A percentile compares a stretch with the other conserved stretches of the same genome.
These are phyloP conservation scores for Xylocopa sonorina DNA, from an alignment of 1,140 invertebrate species.

Conservation along the genomic window DNA sequence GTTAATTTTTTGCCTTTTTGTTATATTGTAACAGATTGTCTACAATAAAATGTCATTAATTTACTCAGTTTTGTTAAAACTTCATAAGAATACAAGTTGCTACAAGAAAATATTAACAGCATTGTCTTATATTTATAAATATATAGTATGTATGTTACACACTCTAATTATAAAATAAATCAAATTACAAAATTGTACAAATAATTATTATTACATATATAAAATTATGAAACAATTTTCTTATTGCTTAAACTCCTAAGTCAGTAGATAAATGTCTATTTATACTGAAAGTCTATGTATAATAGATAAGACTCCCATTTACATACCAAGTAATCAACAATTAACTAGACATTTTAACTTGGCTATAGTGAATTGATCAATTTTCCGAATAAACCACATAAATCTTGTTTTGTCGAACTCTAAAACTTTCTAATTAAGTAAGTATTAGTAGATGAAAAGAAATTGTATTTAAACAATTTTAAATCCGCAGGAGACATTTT, in stretches of 20 bases:
- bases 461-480: neutral
- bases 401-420: neutral
- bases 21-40: neutral
- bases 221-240: slow-evolving; percentile 8
- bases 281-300: slow-evolving; percentile 45
- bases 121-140: neutral
- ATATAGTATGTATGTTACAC: neutral
- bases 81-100: too few species aligned
- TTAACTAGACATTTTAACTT: slow-evolving; percentile 19
- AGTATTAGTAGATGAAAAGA: too few species aligned
- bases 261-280: slow-evolving; percentile 62
- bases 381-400: neutral
- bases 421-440: neutral
- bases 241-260: slow-evolving; percentile 26
- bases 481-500: too few species aligned
- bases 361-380: neutral
- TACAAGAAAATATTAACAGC: neutral
- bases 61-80: too few species aligned
- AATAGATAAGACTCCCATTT: slow-evolving; percentile 54
- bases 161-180: neutral
- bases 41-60: slow-evolving; percentile 1
- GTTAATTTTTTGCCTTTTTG: neutral
- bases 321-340: slow-evolving; percentile 3
- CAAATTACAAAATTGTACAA: neutral
- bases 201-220: neutral